Evolutionary conservation across 2,888 invertebrate species (phyloP), one percentile per base, ranked within the genome.

Genomic region (Phymatocera aterrima): DNA sequence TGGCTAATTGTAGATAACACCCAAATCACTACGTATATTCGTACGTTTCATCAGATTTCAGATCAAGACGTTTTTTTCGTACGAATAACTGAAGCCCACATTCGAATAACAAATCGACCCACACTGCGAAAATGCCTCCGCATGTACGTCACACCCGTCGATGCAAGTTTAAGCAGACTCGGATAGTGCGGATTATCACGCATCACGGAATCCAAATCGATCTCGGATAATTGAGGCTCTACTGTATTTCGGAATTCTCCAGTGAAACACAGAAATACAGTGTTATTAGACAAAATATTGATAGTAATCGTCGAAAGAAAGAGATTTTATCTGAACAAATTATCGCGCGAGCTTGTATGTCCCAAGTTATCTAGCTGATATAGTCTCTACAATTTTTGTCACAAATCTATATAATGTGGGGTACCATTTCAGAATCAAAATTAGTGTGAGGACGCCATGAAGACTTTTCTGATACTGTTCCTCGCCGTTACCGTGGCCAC

Each of bases 371-470:
- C 72, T 51, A 4, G 34, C 10, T 5, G 10, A 51, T 48, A 72
- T 72, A 72, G 51, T 72, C 72, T 72, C 31, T 4, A 18, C 43
- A 51, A 72, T 72, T 48, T 72, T 51, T 1, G 34, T 34, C 31
- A 34, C n/a, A 51, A 72, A 72, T 51, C 51, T 72, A 51, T 72
- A 72, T 18, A 72, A 72, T 34, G 43, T 2, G 10, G 31, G 3
- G 34, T 51, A 24, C 34, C 10, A 3, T 34, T 51, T 34, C 46
- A n/a, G 34, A 18, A 34, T 31, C 31, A 18, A 46, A 51, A 21
- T 72, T 21, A 72, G 28, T 72, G 31, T 51, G 6, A 1, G 15
- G 51, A 21, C 72, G 51, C 15, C 72, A 75, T 75, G 75, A 75
- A 75, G 51, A 57, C 60, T 24, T 34, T 75, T 24, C 21, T 57